A percentile compares a stretch with the other conserved stretches of the same genome.
These are phyloP conservation scores for Tokudaia muenninki DNA, from an alignment of 2,797 vertebrate species.

Conservation along the genomic window DNA sequence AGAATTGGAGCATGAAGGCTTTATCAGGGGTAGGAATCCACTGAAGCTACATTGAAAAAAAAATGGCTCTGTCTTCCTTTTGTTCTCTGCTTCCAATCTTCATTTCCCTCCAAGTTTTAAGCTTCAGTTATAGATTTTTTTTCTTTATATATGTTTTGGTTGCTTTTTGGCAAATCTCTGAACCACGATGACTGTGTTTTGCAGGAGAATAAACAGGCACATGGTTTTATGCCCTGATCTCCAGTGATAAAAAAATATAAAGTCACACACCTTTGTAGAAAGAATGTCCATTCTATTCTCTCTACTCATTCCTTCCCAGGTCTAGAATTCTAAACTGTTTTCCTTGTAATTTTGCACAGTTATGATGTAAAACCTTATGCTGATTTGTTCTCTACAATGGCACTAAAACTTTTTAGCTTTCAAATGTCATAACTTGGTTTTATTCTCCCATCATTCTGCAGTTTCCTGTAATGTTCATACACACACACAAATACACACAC, in stretches of 20 bases:
- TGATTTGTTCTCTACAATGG: background rate
- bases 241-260: background rate
- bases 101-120: background rate
- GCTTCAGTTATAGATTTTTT: background rate
- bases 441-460: background rate
- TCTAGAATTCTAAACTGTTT: background rate
- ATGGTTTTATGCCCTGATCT: background rate
- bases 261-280: background rate
- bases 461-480: background rate
- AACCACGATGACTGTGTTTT: background rate
- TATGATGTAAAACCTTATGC: background rate
- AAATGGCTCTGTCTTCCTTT: background rate
- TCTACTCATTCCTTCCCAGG: background rate
- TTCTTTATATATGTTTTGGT: background rate
- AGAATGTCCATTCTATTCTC: background rate
- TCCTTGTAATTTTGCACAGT: background rate
- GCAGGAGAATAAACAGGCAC: background rate
- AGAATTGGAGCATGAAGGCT: slow-evolving; percentile 53
- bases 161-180: background rate
- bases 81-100: background rate
- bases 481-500: too few relatives aligned
- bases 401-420: slow-evolving; percentile 39
- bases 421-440: background rate
- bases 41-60: background rate
- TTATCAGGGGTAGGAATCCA: background rate